Conservation (phyloP, 53 echinoderm and acorn worm genomes). For the Pentamera pediparva region DNA sequence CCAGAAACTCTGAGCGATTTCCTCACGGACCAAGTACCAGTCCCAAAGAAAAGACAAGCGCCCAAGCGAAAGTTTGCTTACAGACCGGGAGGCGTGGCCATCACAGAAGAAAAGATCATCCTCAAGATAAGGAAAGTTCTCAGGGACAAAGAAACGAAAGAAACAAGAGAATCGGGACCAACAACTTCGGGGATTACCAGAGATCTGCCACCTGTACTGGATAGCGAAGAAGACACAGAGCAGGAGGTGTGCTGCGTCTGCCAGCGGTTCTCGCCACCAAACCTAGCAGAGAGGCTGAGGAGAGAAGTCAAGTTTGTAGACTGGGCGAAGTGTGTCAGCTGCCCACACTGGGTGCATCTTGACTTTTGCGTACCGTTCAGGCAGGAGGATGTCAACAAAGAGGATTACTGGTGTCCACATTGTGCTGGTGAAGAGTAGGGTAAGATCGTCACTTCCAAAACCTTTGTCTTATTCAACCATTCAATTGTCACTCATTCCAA, state of each 20-base stretch:
- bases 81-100: background rate
- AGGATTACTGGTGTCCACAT: background rate
- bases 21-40: background rate
- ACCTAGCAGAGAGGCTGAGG: background rate
- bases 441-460: too few species aligned
- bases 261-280: background rate
- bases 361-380: slow-evolving; percentile 1
- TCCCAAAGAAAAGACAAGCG: background rate
- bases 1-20: background rate
- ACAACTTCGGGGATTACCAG: background rate
- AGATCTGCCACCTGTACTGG: background rate
- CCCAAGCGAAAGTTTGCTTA: background rate
- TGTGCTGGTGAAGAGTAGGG: background rate
- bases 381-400: background rate
- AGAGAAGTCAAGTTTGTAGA: slow-evolving; percentile 6
- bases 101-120: background rate
- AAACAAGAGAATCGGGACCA: background rate
- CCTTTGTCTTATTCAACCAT: too few species aligned
- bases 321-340: background rate
- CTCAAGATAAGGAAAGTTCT: background rate
- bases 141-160: background rate
- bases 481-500: too few species aligned
- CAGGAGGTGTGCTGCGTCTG: background rate
- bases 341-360: slow-evolving; percentile 16
- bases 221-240: background rate